A percentile compares a stretch with the other conserved stretches of the same genome.
These are phyloP conservation scores for Epinotia nisella DNA, from an alignment of 2,888 invertebrate species.

Conservation along the genomic window DNA sequence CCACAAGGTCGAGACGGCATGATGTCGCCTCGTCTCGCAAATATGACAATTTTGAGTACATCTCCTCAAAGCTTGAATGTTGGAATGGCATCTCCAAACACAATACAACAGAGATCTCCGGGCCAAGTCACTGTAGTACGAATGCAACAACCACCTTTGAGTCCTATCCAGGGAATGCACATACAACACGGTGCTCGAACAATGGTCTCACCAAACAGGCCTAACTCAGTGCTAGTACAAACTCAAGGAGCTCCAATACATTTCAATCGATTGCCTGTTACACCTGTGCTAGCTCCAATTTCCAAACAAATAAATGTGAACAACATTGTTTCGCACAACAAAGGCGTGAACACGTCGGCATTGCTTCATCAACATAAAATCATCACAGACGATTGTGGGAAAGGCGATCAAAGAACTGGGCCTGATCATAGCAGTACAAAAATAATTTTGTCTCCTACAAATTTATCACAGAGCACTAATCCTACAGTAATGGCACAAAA, in stretches of 20 bases:
- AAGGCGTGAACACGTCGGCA: conserved; percentile 61
- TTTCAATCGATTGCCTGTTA: conserved; percentile 84
- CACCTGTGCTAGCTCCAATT: conserved; percentile 83
- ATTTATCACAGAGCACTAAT: conserved; percentile 68
- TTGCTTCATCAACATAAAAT: conserved; percentile 73
- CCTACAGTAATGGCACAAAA: conserved; percentile 78
- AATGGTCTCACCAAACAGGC: conserved; percentile 77
- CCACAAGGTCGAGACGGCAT: conserved; percentile 66
- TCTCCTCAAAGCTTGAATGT: conserved; percentile 71
- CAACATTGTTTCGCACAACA: conserved; percentile 74
- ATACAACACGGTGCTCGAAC: conserved; percentile 70
- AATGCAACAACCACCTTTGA: conserved; percentile 79
- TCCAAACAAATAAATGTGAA: conserved; percentile 84
- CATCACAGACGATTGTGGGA: conserved; percentile 65
- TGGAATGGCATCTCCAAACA: conserved; percentile 71
- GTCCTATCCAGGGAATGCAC: conserved; percentile 78
- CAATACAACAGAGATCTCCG: conserved; percentile 73
- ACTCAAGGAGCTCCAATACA: conserved; percentile 76
- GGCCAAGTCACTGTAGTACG: conserved; percentile 81
- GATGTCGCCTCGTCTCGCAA: conserved; percentile 72
- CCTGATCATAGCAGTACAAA: conserved; percentile 70
- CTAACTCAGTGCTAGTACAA: conserved; percentile 78
- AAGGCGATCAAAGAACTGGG: conserved; percentile 62
- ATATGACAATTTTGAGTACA: conserved; percentile 73
- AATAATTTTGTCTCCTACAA: conserved; percentile 75